Evolutionary conservation across 2,797 vertebrate species (phyloP).

Genomic region (Linurgus olivaceus): DNA sequence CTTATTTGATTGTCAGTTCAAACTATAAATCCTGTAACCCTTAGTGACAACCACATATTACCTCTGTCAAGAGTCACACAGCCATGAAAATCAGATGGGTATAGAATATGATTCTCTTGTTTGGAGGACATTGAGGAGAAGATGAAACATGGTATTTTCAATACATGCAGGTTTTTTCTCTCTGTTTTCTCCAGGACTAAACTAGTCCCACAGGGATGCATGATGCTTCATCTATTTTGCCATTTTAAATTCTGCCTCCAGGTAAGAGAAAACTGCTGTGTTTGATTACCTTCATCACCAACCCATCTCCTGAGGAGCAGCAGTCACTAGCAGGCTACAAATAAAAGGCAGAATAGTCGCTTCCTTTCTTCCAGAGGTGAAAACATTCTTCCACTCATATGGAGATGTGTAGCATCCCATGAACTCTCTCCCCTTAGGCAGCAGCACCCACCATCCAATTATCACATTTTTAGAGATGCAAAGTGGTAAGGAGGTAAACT

Average conservation of each 20-base stretch:
- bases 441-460: too few relatives aligned
- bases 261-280: neutral
- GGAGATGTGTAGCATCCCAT: neutral
- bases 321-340: neutral
- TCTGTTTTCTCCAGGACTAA: neutral
- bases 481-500: neutral
- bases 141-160: neutral
- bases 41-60: neutral
- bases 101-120: neutral
- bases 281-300: neutral
- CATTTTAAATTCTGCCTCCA: neutral
- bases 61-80: neutral
- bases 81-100: neutral
- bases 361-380: neutral
- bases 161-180: neutral
- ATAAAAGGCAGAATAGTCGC: neutral
- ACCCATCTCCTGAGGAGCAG: neutral
- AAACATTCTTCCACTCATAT: neutral
- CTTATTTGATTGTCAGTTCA: neutral
- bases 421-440: too few relatives aligned
- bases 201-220: neutral
- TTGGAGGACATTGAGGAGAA: neutral
- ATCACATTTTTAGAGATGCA: neutral
- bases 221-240: neutral
- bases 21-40: neutral